Conservation (phyloP, 2,888 invertebrate species). For the Melanophora roralis region DNA sequence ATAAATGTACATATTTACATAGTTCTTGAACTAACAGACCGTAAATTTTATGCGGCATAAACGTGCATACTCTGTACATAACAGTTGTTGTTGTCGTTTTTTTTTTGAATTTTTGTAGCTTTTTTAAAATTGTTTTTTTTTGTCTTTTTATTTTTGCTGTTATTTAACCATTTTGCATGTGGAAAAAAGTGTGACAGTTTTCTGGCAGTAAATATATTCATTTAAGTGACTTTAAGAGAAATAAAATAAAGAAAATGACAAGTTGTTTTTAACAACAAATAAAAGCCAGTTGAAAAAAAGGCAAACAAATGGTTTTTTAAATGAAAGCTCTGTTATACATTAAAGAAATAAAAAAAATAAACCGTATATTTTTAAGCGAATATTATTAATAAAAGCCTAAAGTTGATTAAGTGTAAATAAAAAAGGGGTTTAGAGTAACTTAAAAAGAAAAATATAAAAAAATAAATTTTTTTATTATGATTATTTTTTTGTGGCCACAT, state of each 20-base stretch:
- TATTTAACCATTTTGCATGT: conserved; percentile 28
- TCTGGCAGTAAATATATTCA: conserved; percentile 48
- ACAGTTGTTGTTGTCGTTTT: not conserved
- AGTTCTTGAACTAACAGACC: conserved; percentile 1
- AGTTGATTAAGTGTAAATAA: not conserved
- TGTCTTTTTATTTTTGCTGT: not conserved
- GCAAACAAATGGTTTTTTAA: conserved; percentile 39
- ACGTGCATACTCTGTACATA: too few species aligned
- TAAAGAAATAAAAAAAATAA: not conserved
- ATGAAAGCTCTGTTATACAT: not conserved
- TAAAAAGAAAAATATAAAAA: too few species aligned
- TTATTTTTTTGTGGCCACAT: too few species aligned
- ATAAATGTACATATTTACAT: too few species aligned
- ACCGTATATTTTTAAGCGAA: too few species aligned
- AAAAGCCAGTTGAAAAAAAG: conserved; percentile 2
- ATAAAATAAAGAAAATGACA: not conserved
- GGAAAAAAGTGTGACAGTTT: conserved; percentile 45
- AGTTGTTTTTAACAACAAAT: not conserved
- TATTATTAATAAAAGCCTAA: not conserved
- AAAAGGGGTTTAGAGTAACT: not conserved
- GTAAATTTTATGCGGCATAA: conserved; percentile 38
- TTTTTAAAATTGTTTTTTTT: not conserved
- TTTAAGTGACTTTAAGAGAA: conserved; percentile 53
- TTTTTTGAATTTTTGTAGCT: not conserved
- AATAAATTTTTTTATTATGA: too few species aligned